Evolutionary conservation across 2,888 invertebrate species (phyloP), one percentile per base, ranked within the genome.

Genomic region (Neocrepidodera transversa): DNA sequence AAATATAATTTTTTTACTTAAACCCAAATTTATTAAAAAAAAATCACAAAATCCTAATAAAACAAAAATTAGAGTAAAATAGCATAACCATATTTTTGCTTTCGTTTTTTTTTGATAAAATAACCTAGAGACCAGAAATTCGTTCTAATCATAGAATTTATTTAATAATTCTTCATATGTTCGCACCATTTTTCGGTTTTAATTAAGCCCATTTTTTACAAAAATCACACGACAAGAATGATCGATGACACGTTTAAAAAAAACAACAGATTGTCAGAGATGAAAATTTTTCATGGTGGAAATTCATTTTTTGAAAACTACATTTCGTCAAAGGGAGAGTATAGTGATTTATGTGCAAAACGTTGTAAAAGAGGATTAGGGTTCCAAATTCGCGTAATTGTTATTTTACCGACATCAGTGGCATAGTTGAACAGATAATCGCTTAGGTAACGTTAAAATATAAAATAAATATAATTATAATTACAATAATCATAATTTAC

Each of bases 261-360:
- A 23, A 45, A n/a, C 45, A 45, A 45, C 45, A 45, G 26, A 45
- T 45, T 45, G 45, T 45, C 30, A 23, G 1, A 20, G 52, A 30
- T 17, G 30, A 18, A 48, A 48, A 48, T 32, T 20, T 32, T n/a
- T 17, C 26, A 11, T 11, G 28, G 45, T 45, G 38, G 28, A 42
- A 52, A 40, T 17, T 26, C 18, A 30, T 20, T 17, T 40, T 42
- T 28, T 13, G 23, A 42, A 42, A 30, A 26, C 42, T 48, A 30
- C 17, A 52, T 42, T 53, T 18, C 32, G 20, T 43, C 43, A 53
- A 53, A 43, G 20, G 53, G 20, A 43, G 23, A 42, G 18, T 42
- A 42, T 18, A 23, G 43, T 53, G 53, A 53, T 43, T 53, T 43
- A 43, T 45, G 30, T 7, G 20, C 32, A 53, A 30, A 53, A 43